Conservation (phyloP, 2,113 vertebrate genomes). For the Rhea pennata region DNA sequence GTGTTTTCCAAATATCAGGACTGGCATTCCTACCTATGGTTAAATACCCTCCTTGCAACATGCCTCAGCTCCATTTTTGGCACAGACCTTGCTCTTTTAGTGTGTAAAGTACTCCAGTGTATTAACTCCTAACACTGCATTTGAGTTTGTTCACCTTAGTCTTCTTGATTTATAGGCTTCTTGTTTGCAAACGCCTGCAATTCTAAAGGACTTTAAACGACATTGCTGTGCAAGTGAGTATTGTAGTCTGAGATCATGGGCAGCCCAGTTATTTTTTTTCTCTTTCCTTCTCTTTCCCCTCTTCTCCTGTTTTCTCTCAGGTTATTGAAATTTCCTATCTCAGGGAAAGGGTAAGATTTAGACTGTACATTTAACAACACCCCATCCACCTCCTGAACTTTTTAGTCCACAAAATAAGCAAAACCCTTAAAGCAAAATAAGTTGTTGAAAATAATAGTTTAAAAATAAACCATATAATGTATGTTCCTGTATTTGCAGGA, state of each 20-base stretch:
- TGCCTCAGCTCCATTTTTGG: neutral
- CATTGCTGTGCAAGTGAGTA: fast-evolving
- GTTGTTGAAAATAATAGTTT: neutral
- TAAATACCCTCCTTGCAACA: neutral
- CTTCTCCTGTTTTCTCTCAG: too few species aligned
- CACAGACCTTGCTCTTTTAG: neutral
- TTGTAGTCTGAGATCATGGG: neutral
- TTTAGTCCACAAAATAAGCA: neutral
- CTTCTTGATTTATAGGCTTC: neutral
- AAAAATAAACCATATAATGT: neutral
- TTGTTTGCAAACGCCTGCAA: neutral
- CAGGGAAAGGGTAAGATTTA: neutral
- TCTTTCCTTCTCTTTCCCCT: neutral
- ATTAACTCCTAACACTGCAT: neutral
- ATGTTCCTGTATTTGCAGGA: neutral
- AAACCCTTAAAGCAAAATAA: neutral
- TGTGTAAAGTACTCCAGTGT: neutral
- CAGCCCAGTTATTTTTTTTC: neutral
- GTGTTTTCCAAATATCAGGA: neutral
- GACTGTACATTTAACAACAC: neutral
- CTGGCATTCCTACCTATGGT: neutral
- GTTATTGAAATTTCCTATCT: neutral
- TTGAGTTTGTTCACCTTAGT: neutral
- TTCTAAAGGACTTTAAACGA: neutral
- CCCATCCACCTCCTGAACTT: neutral